Conservation (phyloP, 2,113 vertebrate genomes). For the Candoia aspera region DNA sequence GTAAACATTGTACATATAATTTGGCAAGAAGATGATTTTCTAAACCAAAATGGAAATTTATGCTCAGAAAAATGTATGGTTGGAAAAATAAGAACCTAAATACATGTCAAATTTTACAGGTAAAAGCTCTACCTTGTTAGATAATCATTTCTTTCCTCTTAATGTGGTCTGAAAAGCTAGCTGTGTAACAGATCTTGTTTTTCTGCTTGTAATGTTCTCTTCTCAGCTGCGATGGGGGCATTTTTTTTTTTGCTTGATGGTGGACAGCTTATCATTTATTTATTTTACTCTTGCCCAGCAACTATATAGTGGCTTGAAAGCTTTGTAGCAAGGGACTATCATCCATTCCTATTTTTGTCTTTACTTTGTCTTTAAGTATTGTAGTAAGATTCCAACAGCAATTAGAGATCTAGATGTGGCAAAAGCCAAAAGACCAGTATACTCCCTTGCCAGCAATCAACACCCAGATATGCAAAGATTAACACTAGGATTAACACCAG, state of each 20-base stretch:
- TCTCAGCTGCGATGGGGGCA: not conserved
- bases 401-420: not conserved
- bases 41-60: no score
- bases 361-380: not conserved
- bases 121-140: not conserved
- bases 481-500: no score
- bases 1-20: no score
- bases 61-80: no score
- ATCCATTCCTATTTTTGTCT: not conserved
- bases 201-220: not conserved
- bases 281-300: not conserved
- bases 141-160: not conserved
- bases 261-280: not conserved
- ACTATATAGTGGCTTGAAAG: not conserved
- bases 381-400: not conserved
- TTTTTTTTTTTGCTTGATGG: not conserved
- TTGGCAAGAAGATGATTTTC: no score
- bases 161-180: not conserved
- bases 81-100: not conserved
- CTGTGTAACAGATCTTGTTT: slow-evolving; percentile 12
- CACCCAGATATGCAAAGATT: no score
- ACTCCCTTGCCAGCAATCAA: no score
- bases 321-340: not conserved
- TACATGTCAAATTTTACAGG: not conserved
- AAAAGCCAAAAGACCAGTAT: no score